phyloP scores from a whole-genome alignment of 2,888 invertebrate genomes.

The Yponomeuta evonymella region DNA sequence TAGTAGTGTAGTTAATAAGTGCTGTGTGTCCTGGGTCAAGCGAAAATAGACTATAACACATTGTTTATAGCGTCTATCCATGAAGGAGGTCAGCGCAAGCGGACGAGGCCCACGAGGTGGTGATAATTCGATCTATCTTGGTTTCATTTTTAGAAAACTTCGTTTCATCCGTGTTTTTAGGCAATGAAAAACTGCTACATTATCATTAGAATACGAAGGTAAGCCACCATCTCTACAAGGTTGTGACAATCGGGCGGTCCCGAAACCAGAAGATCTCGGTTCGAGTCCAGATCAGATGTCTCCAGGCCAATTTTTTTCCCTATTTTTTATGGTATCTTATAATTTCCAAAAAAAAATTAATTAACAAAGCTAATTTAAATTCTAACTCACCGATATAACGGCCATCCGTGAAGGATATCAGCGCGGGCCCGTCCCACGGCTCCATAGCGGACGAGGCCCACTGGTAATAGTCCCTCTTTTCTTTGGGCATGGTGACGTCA shows the following conservation, averaged over 20 bases:
- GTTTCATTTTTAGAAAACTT: too few species aligned
- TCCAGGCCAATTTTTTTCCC: too few species aligned
- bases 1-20: too few species aligned
- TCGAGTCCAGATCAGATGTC: too few species aligned
- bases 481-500: slow-evolving; percentile 92
- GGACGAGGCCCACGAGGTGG: slow-evolving; percentile 85
- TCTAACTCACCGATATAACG: slow-evolving; percentile 86
- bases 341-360: neutral
- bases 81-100: slow-evolving; percentile 97
- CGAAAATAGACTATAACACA: neutral
- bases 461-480: slow-evolving; percentile 96
- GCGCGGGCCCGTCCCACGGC: slow-evolving; percentile 99
- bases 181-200: too few species aligned
- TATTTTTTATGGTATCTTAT: too few species aligned
- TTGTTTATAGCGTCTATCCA: slow-evolving; percentile 90
- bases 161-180: too few species aligned
- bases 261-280: too few species aligned
- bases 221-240: too few species aligned
- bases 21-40: neutral
- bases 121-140: too few species aligned
- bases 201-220: too few species aligned
- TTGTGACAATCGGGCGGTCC: too few species aligned
- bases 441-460: slow-evolving; percentile 99
- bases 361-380: slow-evolving; percentile 4
- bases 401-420: slow-evolving; percentile 98